phyloP scores from a whole-genome alignment of 2,797 vertebrate genomes.

The Gastrophryne carolinensis region DNA sequence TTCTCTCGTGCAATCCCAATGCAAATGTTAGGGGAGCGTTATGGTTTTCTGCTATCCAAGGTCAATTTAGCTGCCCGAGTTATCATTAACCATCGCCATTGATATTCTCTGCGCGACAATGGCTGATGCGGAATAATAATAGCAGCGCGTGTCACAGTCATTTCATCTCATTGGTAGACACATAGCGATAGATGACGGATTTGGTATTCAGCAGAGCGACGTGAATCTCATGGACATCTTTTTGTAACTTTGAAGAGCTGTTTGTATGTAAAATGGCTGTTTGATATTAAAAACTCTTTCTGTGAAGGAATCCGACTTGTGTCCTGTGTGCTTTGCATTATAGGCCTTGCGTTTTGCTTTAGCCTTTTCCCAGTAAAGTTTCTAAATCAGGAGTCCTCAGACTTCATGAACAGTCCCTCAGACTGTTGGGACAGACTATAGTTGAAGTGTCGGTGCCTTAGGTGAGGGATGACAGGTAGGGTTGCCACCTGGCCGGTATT shows the following conservation, averaged over 20 bases:
- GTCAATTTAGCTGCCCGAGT: conserved; percentile 7
- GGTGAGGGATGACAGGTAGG: too few relatives aligned
- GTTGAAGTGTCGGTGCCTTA: too few relatives aligned
- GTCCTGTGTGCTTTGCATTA: too few relatives aligned
- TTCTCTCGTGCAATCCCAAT: conserved; percentile 8
- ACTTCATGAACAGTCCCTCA: too few relatives aligned
- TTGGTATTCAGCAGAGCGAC: background rate
- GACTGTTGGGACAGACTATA: too few relatives aligned
- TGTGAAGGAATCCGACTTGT: too few relatives aligned
- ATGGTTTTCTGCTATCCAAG: conserved; percentile 2
- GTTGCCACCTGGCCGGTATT: too few relatives aligned
- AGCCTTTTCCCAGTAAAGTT: too few relatives aligned
- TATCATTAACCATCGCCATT: conserved; percentile 12
- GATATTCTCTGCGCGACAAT: conserved; percentile 1
- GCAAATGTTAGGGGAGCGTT: background rate
- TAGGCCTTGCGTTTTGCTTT: too few relatives aligned
- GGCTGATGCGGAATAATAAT: conserved; percentile 27
- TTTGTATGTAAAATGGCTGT: too few relatives aligned
- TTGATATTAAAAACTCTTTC: too few relatives aligned
- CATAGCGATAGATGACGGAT: background rate
- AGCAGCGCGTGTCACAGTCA: conserved; percentile 33
- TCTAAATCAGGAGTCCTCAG: too few relatives aligned
- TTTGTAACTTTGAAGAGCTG: background rate
- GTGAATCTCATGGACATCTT: background rate
- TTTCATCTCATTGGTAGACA: conserved; percentile 17